Base-by-base conservation (phyloP, 2,888 invertebrate genomes). In the Trichogramma evanescens region DNA sequence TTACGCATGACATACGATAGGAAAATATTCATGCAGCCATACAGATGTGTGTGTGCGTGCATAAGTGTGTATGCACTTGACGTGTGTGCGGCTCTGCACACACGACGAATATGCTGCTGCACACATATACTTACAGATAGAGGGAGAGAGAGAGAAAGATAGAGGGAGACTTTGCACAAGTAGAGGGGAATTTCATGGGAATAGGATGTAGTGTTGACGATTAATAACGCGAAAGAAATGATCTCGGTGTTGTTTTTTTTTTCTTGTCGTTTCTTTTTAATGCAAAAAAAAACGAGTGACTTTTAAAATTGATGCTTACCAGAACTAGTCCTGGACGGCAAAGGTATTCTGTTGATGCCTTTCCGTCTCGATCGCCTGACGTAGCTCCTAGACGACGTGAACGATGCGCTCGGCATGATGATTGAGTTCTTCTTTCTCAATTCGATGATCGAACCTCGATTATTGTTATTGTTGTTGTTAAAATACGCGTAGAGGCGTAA, bases 361-460 rank as follows among this genome's bases (percentile, higher is more conserved):
- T 93, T 92, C 83, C 93, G 89, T 79, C 92, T 86, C 80, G 93
- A 93, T 82, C 93, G 88, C 81, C 93, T 87, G 77, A 91, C 89
- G 83, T 91, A 92, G 82, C 91, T 90, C 84, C 92, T 88, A 81
- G 91, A 90, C 82, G 92, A 91, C 79, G 91, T 91, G 82, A 93
- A 92, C 80, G 93, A 93, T 83, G 93, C 93, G 86, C 93, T 93
- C 85, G 93, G 93, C 93, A 93, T 91, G 83, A 86, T 89, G 81
- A 13, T 43, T n/a, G 39, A 46, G 26, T 56, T 49, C 10, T 6
- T 50, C 45, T 45, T 39, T 13, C 44, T 50, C 40, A 44, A 43
- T 42, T 50, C 43, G 43, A 4, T 13, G 26, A 26, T 26, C 26
- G 26, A 1, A 26, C 26, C 26, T 26, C 26, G 2, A 26, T 26